These are phyloP conservation scores for Misgurnus mizolepis DNA, from an alignment of 2,113 vertebrate genomes.

Conservation along the genomic window DNA sequence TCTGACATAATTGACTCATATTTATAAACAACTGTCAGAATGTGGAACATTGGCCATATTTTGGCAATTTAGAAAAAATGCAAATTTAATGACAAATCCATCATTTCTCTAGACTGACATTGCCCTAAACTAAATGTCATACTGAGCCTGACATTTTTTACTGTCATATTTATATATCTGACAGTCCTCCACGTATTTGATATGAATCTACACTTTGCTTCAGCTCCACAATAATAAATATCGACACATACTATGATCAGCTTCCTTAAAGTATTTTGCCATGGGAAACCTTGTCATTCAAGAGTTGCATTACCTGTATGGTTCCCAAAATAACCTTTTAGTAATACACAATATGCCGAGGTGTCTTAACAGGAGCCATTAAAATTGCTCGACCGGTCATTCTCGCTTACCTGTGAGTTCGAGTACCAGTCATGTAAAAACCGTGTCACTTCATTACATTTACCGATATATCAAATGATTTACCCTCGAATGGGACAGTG, in stretches of 20 bases:
- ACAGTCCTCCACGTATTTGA: constrained; percentile 43
- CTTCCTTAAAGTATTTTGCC: neutral
- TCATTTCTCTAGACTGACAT: constrained; percentile 60
- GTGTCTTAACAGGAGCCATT: neutral
- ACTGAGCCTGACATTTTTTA: constrained; percentile 40
- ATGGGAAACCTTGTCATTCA: neutral
- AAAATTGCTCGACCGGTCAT: constrained; percentile 21
- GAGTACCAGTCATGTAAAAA: constrained; percentile 8
- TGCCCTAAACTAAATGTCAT: constrained; percentile 21
- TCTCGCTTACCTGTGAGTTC: constrained; percentile 3
- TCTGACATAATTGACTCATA: constrained; percentile 17
- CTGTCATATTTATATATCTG: neutral
- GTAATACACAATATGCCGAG: constrained; percentile 4
- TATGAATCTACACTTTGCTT: constrained; percentile 16
- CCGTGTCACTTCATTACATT: constrained; percentile 24
- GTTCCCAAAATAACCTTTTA: constrained; percentile 2
- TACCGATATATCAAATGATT: constrained; percentile 46
- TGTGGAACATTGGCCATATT: constrained; percentile 5
- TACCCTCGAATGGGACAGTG: constrained; percentile 42
- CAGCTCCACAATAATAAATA: neutral
- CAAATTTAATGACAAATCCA: constrained; percentile 65
- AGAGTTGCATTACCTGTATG: neutral
- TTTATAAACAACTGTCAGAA: neutral
- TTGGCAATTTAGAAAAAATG: constrained; percentile 58
- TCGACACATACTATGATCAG: neutral